phyloP scores from a whole-genome alignment of 1,140 invertebrate genomes.

The Bombus superbus region DNA sequence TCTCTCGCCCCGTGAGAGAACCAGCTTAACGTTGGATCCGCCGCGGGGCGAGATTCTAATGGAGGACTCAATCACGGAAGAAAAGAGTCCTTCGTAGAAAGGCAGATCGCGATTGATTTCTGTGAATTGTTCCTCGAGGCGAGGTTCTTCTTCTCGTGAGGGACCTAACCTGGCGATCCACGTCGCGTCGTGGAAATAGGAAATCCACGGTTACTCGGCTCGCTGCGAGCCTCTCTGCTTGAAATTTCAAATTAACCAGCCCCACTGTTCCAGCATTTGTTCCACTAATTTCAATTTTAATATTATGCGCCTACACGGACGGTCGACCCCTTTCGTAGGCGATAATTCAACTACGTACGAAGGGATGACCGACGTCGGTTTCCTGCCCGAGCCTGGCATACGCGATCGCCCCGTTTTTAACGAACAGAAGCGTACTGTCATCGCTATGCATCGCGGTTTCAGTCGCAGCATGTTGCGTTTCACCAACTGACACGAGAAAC shows the following conservation, averaged over 20 bases:
- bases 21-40: background rate
- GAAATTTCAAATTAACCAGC: background rate
- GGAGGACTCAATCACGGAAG: constrained; percentile 31
- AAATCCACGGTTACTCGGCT: background rate
- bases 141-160: constrained; percentile 8
- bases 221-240: background rate
- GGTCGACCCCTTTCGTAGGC: background rate
- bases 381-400: constrained; percentile 25
- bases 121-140: constrained; percentile 29
- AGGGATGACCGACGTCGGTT: background rate
- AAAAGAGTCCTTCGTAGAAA: constrained; percentile 43
- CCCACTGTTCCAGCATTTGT: background rate
- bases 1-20: constrained; percentile 6
- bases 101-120: constrained; percentile 38
- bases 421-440: constrained; percentile 46
- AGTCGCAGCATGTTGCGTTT: constrained; percentile 59
- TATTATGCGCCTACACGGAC: background rate
- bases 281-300: background rate
- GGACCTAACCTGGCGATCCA: background rate
- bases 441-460: constrained; percentile 48
- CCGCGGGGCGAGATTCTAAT: constrained; percentile 52
- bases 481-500: constrained; percentile 76
- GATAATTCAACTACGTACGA: constrained; percentile 12
- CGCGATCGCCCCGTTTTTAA: constrained; percentile 38
- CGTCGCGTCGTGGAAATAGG: background rate